A percentile compares a stretch with the other conserved stretches of the same genome.
Conservation (phyloP, 2,888 invertebrate genomes). For the Eupsilia transversa region DNA sequence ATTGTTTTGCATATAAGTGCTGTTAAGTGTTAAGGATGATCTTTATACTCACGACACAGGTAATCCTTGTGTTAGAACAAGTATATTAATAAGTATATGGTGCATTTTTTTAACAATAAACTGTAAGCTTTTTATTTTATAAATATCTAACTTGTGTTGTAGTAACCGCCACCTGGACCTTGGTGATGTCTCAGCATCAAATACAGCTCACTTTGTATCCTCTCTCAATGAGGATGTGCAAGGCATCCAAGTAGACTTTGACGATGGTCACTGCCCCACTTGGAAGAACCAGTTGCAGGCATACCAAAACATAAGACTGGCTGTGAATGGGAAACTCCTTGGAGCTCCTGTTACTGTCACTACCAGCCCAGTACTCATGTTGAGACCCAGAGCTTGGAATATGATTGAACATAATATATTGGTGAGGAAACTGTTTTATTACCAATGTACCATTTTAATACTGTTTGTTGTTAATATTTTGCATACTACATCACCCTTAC, state of each 20-base stretch:
- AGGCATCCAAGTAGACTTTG: constrained; percentile 92
- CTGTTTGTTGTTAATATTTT: not conserved
- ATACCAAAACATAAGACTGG: constrained; percentile 90
- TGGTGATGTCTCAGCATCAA: constrained; percentile 92
- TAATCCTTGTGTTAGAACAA: not conserved
- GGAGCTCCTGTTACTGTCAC: constrained; percentile 88
- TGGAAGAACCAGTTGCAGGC: constrained; percentile 93
- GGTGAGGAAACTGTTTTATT: constrained; percentile 74
- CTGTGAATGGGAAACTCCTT: constrained; percentile 87
- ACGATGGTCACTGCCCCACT: constrained; percentile 94
- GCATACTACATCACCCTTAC: not conserved
- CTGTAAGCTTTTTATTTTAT: not conserved
- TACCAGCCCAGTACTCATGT: constrained; percentile 91
- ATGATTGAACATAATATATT: constrained; percentile 92
- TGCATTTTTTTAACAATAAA: not conserved
- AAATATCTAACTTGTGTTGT: constrained; percentile 10
- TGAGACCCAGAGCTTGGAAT: constrained; percentile 94
- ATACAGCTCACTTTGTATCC: constrained; percentile 89
- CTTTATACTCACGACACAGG: not conserved
- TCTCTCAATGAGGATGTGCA: constrained; percentile 90
- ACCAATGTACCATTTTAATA: not conserved
- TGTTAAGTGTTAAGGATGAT: not conserved
- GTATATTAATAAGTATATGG: not conserved
- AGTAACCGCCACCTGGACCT: constrained; percentile 92
- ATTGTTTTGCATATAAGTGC: not conserved